Percentiles rank a stretch among this genome's conserved stretches.
These are phyloP conservation scores for Ahaetulla prasina DNA, from an alignment of 2,113 vertebrate genomes.

Conservation along the genomic window DNA sequence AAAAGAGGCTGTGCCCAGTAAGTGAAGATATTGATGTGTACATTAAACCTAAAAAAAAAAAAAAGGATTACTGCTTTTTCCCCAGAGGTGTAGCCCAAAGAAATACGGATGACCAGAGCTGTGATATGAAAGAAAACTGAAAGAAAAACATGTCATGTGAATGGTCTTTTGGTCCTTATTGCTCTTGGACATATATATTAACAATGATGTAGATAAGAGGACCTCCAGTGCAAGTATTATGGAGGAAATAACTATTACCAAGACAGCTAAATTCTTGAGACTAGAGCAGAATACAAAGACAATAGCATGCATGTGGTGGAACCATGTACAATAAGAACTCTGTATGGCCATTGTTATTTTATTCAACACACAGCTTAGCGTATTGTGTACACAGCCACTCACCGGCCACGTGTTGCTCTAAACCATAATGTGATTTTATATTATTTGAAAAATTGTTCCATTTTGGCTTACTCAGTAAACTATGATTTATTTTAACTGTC, in stretches of 20 bases:
- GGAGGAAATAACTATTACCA: neutral
- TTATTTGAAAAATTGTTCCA: neutral
- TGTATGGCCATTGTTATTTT: neutral
- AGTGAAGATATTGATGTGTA: neutral
- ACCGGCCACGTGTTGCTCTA: neutral
- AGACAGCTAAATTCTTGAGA: neutral
- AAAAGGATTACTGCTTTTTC: neutral
- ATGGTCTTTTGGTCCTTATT: neutral
- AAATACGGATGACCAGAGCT: neutral
- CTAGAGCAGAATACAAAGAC: neutral
- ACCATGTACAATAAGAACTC: neutral
- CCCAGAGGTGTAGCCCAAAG: neutral
- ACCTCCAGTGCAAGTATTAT: neutral
- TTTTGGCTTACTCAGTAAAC: neutral
- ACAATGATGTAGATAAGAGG: neutral
- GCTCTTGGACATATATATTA: neutral
- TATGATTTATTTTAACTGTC: neutral
- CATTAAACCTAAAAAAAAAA: neutral
- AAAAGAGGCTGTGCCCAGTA: neutral
- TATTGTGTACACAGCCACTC: neutral
- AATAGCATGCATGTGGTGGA: neutral
- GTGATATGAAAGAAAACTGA: neutral
- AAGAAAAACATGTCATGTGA: neutral
- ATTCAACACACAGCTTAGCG: neutral
- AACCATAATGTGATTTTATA: neutral